Base-by-base conservation (phyloP, 2,888 invertebrate genomes). In the Hypomecis punctinalis region DNA sequence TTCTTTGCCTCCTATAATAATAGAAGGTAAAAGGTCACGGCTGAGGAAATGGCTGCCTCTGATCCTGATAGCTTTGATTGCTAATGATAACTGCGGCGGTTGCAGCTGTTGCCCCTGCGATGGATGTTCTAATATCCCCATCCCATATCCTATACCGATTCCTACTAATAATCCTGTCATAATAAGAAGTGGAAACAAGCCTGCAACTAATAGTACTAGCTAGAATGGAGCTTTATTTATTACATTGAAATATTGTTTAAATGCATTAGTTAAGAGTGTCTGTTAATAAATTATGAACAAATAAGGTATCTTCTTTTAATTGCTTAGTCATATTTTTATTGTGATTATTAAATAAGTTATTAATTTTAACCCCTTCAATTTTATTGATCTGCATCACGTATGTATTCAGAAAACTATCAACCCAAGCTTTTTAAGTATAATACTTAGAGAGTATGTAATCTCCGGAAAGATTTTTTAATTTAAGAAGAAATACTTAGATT, bases 131-230 rank as follows among this genome's bases (percentile, higher is more conserved):
- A 39, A 58, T 48, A 78, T 74, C 10, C 82, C 81, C 1, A 56
- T 84, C 23, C 88, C 88, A 1, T 88, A 72, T 60, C 87, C 88
- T 0, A 79, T 87, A 68, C 72, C 82, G 0, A 74, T 88, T 37
- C 82, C 86, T 7, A 77, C 78, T 5, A 82, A 76, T 54, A 82
- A 72, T 65, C 78, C 82, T 23, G 75, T 85, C 11, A 76, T 85
- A 67, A 48, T 67, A 51, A 68, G 48, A 49, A 66, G 23, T 37
- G 13, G 48, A 42, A 42, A 45, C 37, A 39, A 46, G 23, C 51
- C 46, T 37, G 59, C 35, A 52, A 64, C 40, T 43, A 33, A 55
- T 23, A 23, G 23, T 23, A 23, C 23, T 23, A 58, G 42, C 5
- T 10, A 36, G 5, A 63, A 57, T 9, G 37, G 23, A 46, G 49